phyloP scores from a whole-genome alignment of 2,113 vertebrate genomes.

The Erinaceus europaeus region DNA sequence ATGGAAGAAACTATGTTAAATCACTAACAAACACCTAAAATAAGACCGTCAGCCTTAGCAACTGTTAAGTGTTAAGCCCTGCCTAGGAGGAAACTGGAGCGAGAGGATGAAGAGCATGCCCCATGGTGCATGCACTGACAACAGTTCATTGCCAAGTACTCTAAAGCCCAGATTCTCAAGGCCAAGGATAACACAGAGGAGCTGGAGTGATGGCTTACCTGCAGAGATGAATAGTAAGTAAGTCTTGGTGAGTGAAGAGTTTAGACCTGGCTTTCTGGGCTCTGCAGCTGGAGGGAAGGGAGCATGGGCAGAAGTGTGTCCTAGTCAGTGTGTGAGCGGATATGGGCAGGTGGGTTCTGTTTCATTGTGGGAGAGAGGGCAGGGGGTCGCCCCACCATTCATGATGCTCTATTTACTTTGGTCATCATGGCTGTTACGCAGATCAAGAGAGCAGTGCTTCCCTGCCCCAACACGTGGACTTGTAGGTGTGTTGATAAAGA shows the following conservation, averaged over 20 bases:
- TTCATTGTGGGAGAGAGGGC: too few species aligned
- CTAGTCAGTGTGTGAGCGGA: too few species aligned
- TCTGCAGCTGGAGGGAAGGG: too few species aligned
- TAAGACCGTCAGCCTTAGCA: too few species aligned
- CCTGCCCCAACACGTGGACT: neutral
- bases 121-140: too few species aligned
- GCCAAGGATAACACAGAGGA: neutral
- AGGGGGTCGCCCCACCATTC: too few species aligned
- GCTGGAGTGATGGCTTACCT: neutral
- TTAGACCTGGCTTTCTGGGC: too few species aligned
- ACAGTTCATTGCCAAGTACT: neutral
- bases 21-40: too few species aligned
- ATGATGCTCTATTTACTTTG: too few species aligned
- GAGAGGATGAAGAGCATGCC: neutral
- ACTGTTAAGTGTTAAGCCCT: neutral
- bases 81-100: neutral
- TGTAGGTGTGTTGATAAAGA: neutral
- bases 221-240: neutral
- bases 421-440: neutral
- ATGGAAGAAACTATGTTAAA: too few species aligned
- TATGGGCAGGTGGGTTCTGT: too few species aligned
- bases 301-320: too few species aligned
- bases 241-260: neutral
- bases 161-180: neutral
- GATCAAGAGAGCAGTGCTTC: neutral